phyloP scores from a whole-genome alignment of 2,113 vertebrate genomes.

The Podiceps cristatus region DNA sequence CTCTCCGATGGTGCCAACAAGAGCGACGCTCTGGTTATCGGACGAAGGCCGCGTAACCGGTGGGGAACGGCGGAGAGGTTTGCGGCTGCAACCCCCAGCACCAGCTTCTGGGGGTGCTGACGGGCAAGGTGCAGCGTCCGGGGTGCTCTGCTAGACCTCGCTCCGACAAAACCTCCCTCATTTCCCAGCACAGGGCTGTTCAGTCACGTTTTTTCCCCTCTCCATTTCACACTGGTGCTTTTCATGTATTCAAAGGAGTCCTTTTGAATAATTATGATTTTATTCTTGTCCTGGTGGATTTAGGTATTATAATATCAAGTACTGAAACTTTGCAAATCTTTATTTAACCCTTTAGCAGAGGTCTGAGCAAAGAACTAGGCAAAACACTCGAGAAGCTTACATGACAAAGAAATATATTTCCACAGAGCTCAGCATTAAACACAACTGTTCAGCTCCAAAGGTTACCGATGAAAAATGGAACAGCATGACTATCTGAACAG shows the following conservation, averaged over 20 bases:
- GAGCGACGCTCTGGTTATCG: rapidly evolving
- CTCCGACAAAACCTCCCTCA: neutral
- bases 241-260: neutral
- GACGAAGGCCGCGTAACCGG: neutral
- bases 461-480: constrained; percentile 7
- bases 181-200: neutral
- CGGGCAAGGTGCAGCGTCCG: neutral
- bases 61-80: neutral
- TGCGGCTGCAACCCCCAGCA: neutral
- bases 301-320: neutral
- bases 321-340: neutral
- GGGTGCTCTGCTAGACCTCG: neutral
- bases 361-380: neutral
- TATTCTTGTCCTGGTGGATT: neutral
- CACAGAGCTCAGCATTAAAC: neutral
- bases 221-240: neutral
- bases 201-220: neutral
- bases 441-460: neutral
- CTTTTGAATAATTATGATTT: neutral
- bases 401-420: neutral
- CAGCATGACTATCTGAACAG: neutral
- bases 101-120: neutral
- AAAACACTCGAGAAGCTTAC: neutral
- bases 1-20: neutral
- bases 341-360: neutral